phyloP scores from a whole-genome alignment of 64 coral and sea anemone genomes.

The Stylophora pistillata region DNA sequence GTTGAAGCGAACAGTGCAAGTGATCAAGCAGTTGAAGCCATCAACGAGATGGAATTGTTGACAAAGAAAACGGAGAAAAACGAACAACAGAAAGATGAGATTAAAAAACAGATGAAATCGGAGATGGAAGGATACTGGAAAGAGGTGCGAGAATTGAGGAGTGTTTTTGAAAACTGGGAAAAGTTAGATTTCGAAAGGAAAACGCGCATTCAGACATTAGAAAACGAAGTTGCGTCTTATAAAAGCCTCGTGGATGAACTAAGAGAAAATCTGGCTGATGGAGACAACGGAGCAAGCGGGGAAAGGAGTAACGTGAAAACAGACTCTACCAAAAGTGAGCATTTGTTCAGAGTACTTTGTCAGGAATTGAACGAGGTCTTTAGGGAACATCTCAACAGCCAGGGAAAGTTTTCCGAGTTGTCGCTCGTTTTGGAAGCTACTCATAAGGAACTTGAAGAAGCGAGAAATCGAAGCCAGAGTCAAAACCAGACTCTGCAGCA shows the following conservation, averaged over 20 bases:
- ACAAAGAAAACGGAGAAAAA: constrained; percentile 59
- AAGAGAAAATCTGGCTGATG: neutral
- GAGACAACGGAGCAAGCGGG: neutral
- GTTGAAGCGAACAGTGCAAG: constrained; percentile 43
- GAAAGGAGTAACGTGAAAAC: neutral
- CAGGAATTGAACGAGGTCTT: constrained; percentile 67
- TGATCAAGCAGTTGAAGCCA: constrained; percentile 53
- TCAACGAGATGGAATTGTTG: constrained; percentile 66
- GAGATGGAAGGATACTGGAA: constrained; percentile 25
- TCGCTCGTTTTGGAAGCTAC: constrained; percentile 34
- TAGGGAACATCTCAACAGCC: constrained; percentile 54
- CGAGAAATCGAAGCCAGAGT: constrained; percentile 36
- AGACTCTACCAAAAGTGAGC: constrained; percentile 12
- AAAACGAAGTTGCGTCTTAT: constrained; percentile 37
- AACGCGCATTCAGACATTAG: constrained; percentile 31
- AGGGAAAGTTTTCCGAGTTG: constrained; percentile 55
- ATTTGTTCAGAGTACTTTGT: constrained; percentile 24
- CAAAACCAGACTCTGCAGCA: constrained; percentile 68
- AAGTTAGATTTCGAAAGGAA: constrained; percentile 21
- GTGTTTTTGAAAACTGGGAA: constrained; percentile 43
- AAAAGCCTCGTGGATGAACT: constrained; percentile 28
- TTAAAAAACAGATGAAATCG: constrained; percentile 11
- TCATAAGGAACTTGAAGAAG: constrained; percentile 69
- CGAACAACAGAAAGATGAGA: constrained; percentile 36
- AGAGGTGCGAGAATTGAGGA: constrained; percentile 65